Conservation (phyloP, 2,797 vertebrate genomes). For the Myripristis jacobus region DNA sequence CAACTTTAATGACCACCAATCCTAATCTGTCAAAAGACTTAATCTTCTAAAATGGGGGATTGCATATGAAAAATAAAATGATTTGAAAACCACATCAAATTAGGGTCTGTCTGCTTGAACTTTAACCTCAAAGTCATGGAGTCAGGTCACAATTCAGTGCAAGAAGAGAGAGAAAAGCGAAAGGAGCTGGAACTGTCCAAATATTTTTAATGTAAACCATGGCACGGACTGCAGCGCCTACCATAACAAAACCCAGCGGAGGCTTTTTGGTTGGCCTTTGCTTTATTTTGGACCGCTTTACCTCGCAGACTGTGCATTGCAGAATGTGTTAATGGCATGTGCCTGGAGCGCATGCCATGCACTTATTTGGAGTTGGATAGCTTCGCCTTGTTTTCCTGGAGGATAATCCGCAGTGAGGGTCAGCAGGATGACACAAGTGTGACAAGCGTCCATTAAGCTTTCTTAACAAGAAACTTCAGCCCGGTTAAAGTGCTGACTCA, state of each 20-base stretch:
- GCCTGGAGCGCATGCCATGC: background rate
- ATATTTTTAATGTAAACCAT: background rate
- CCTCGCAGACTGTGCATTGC: background rate
- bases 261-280: too few species aligned
- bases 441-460: conserved; percentile 24
- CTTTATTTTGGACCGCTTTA: too few species aligned
- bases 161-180: background rate
- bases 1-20: too few species aligned
- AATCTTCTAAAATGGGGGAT: too few species aligned
- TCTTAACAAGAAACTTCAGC: background rate
- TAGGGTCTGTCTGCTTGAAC: too few species aligned
- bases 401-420: conserved; percentile 14
- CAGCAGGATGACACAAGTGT: conserved; percentile 10
- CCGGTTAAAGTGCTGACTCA: conserved; percentile 17
- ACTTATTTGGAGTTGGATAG: conserved; percentile 11
- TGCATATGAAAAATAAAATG: too few species aligned
- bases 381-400: conserved; percentile 2
- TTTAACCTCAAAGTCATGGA: too few species aligned
- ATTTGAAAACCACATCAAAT: too few species aligned
- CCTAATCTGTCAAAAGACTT: too few species aligned
- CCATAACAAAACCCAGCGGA: background rate
- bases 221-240: background rate
- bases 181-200: background rate
- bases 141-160: background rate
- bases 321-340: background rate